Evolutionary conservation across 2,888 invertebrate species (phyloP).

Genomic region (Litoditis marina): DNA sequence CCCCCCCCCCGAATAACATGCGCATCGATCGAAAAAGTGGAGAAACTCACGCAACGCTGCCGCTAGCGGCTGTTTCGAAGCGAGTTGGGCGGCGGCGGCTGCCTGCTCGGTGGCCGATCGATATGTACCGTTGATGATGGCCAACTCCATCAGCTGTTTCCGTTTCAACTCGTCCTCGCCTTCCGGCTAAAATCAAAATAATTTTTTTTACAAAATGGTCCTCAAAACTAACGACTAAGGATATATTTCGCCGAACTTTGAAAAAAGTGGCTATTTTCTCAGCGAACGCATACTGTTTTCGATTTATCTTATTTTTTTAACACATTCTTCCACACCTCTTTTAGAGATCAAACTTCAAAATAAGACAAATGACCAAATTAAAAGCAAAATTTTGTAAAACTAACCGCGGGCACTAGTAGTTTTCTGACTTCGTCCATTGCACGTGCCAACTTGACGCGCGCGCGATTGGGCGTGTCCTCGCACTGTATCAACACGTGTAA

Average conservation of each 20-base stretch:
- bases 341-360: too few species aligned
- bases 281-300: too few species aligned
- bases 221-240: too few species aligned
- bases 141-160: constrained; percentile 98
- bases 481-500: constrained; percentile 96
- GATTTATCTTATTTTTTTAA: too few species aligned
- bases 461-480: constrained; percentile 95
- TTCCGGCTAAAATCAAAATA: constrained; percentile 77
- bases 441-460: constrained; percentile 85
- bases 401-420: constrained; percentile 86
- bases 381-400: constrained; percentile 43
- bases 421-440: constrained; percentile 98
- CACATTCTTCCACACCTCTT: too few species aligned
- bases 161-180: constrained; percentile 99
- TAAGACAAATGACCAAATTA: not conserved
- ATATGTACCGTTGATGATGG: constrained; percentile 99
- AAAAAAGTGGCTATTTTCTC: too few species aligned
- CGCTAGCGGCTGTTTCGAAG: constrained; percentile 32
- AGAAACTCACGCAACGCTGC: constrained; percentile 36
- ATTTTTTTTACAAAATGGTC: too few species aligned
- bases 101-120: constrained; percentile 65
- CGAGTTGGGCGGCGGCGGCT: constrained; percentile 37
- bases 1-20: not conserved
- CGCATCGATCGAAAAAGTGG: too few species aligned
- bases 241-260: too few species aligned